Evolutionary conservation across 37 sponge, comb jelly and placozoan genomes (phyloP).

Genomic region (Crambe crambe): DNA sequence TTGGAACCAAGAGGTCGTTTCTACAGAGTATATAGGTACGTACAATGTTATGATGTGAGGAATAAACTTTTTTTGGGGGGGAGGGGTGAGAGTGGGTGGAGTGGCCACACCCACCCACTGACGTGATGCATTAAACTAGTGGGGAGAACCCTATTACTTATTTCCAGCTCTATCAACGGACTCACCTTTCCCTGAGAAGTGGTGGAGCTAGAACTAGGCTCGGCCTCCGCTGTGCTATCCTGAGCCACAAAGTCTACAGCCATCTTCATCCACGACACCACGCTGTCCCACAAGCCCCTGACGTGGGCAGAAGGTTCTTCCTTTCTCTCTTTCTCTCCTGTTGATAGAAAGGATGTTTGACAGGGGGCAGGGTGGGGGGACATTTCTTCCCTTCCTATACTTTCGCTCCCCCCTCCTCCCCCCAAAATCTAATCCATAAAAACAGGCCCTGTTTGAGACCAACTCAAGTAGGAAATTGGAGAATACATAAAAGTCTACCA

Average conservation of each 20-base stretch:
- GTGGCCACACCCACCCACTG: not conserved
- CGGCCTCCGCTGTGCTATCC: constrained; percentile 14
- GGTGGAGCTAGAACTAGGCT: not conserved
- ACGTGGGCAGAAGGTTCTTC: constrained; percentile 12
- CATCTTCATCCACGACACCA: constrained; percentile 56
- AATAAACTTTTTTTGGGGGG: not conserved
- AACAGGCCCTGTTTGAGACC: too few species aligned
- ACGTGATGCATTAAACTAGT: not conserved
- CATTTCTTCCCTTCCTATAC: too few species aligned
- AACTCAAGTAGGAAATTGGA: too few species aligned
- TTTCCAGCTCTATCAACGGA: too few species aligned
- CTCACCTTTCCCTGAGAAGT: not conserved
- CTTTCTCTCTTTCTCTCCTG: not conserved
- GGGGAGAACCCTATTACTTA: too few species aligned
- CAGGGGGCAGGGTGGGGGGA: too few species aligned
- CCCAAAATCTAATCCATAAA: too few species aligned
- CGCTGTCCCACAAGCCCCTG: constrained; percentile 58
- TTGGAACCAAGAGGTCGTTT: not conserved
- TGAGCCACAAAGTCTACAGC: constrained; percentile 46
- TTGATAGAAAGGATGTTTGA: too few species aligned
- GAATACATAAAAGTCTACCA: too few species aligned
- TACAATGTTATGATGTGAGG: not conserved
- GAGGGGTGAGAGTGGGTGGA: not conserved
- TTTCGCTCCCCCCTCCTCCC: too few species aligned
- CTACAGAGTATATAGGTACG: not conserved